Evolutionary conservation across 2,113 vertebrate species (phyloP), one percentile per base, ranked within the genome.

Genomic region (Chelonoidis abingdonii): DNA sequence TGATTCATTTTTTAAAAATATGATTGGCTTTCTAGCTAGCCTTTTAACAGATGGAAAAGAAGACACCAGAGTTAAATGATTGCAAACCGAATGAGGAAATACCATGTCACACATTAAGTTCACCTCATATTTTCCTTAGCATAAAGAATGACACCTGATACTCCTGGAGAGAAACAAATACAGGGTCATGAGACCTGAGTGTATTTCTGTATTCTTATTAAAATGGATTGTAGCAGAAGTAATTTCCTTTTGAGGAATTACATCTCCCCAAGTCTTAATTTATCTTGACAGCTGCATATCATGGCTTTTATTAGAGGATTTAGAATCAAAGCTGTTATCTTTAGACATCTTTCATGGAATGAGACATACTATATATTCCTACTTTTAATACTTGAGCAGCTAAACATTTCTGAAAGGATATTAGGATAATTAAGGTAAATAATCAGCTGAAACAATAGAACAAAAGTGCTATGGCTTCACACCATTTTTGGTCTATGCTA

Each of bases 241-340:
- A 86, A 83, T 84, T 95, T 94, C 76, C 25, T 94, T 80, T 83
- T 38, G 65, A 97, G 82, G 38, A 96, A 93, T 91, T 95, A 52
- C 29, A 38, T 87, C 59, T 97, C 93, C 50, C 80, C 91, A 89
- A 35, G 62, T 56, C 52, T 97, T 90, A 89, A 50, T 91, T 94
- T 98, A 96, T 91, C 69, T 90, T 97, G 92, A 89, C 78, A 95
- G 57, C 57, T 86, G 41, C 29, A 10, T 93, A 25, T 96, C 96
- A 78, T 91, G 86, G 78, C 83, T 93, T 96, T 84, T 69, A 93
- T 94, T 92, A 90, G 80, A 91, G 25, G 89, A 54, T 96, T 91
- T 57, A 56, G 95, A 97, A 82, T 90, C 95, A 93, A 91, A 95
- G 82, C 76, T 94, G 2, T 87, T 95, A 88, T 88, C 57, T 13